Conservation (phyloP, 2,888 invertebrate species). For the Epistrophe grossulariae region DNA sequence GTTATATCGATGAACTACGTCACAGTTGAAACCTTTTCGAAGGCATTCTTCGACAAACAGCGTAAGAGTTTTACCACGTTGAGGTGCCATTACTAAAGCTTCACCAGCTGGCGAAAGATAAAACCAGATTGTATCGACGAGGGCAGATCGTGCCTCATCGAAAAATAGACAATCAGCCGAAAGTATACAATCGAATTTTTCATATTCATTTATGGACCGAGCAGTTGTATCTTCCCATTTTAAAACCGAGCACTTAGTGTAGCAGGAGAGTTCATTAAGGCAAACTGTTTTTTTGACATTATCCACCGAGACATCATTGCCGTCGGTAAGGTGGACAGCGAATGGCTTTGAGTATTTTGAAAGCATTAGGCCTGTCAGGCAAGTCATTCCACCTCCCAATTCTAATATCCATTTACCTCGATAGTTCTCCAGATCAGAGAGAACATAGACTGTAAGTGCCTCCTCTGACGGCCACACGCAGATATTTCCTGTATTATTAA, state of each 20-base stretch:
- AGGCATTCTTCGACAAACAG: slow-evolving; percentile 87
- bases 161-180: slow-evolving; percentile 93
- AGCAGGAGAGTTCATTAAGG: slow-evolving; percentile 86
- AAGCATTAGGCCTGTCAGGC: slow-evolving; percentile 90
- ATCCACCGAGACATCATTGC: slow-evolving; percentile 90
- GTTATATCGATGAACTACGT: slow-evolving; percentile 87
- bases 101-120: slow-evolving; percentile 87
- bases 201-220: slow-evolving; percentile 81
- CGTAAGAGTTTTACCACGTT: slow-evolving; percentile 89
- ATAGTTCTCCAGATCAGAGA: slow-evolving; percentile 88
- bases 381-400: slow-evolving; percentile 94
- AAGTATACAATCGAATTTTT: slow-evolving; percentile 88
- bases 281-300: slow-evolving; percentile 88
- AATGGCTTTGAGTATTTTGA: slow-evolving; percentile 88
- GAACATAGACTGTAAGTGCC: slow-evolving; percentile 88
- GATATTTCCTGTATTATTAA: slow-evolving; percentile 92
- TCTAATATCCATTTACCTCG: slow-evolving; percentile 89
- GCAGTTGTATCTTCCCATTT: slow-evolving; percentile 85
- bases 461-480: slow-evolving; percentile 93
- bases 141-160: slow-evolving; percentile 88
- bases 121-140: slow-evolving; percentile 88
- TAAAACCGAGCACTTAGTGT: slow-evolving; percentile 85
- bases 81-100: slow-evolving; percentile 91
- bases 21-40: slow-evolving; percentile 86
- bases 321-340: slow-evolving; percentile 90